These are phyloP conservation scores for Ecdyonurus torrentis DNA, from an alignment of 2,888 invertebrate genomes.

Conservation along the genomic window DNA sequence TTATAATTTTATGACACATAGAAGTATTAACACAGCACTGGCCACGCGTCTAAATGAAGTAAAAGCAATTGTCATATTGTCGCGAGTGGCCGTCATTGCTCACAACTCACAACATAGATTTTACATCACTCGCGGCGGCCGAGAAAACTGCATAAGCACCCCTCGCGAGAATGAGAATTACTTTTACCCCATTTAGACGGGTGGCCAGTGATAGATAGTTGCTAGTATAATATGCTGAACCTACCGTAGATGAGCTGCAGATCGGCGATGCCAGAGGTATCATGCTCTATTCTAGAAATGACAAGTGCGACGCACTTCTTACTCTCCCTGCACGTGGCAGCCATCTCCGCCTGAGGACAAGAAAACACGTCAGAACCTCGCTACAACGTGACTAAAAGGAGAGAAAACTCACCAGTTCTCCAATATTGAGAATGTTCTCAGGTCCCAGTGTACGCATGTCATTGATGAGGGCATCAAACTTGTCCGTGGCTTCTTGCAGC, in stretches of 20 bases:
- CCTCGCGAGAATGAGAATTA: no score
- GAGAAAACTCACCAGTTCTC: not conserved
- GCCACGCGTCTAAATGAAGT: no score
- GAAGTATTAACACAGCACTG: no score
- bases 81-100: no score
- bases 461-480: slow-evolving; percentile 30
- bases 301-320: slow-evolving; percentile 38
- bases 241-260: not conserved
- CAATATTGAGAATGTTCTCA: not conserved
- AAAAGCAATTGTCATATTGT: no score
- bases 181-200: no score
- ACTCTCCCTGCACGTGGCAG: slow-evolving; percentile 73
- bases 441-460: not conserved
- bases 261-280: not conserved
- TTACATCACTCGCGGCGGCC: no score
- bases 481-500: not conserved
- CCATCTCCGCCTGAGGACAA: slow-evolving; percentile 55
- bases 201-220: no score
- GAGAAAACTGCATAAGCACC: no score
- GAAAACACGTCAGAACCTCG: not conserved
- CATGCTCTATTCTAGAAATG: slow-evolving; percentile 1
- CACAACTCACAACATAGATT: no score
- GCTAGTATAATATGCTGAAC: no score
- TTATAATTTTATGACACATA: no score
- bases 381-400: not conserved